Evolutionary conservation across 2,888 invertebrate species (phyloP).

Genomic region (Pilophorus perplexus): DNA sequence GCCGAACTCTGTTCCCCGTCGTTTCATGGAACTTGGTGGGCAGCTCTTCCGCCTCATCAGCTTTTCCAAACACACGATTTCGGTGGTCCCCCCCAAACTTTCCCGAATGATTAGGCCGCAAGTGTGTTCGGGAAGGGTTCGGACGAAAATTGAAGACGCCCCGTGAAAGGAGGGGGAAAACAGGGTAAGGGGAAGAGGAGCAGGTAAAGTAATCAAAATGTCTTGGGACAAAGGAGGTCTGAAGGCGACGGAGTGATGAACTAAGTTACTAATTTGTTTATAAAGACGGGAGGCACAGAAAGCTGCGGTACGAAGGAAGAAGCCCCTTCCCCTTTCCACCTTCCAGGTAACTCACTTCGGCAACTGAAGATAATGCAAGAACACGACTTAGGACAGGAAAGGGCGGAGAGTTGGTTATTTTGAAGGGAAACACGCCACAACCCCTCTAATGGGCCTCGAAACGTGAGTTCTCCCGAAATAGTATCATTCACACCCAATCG

Average conservation of each 20-base stretch:
- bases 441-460: too few relatives aligned
- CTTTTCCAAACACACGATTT: too few relatives aligned
- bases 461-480: too few relatives aligned
- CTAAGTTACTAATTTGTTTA: conserved; percentile 42
- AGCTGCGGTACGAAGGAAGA: conserved; percentile 12
- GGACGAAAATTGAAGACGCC: conserved; percentile 6
- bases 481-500: too few relatives aligned
- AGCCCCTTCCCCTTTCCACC: conserved; percentile 19
- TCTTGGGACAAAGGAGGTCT: conserved; percentile 39
- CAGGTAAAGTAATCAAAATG: conserved; percentile 42
- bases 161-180: not conserved
- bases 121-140: conserved; percentile 14
- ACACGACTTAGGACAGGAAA: conserved; percentile 1
- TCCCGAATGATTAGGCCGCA: conserved; percentile 37
- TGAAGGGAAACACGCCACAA: too few relatives aligned
- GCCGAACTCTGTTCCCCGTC: too few relatives aligned
- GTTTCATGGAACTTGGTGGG: too few relatives aligned
- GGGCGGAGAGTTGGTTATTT: not conserved
- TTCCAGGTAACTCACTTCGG: conserved; percentile 29
- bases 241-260: conserved; percentile 42
- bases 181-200: not conserved
- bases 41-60: too few relatives aligned
- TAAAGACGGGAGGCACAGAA: conserved; percentile 30
- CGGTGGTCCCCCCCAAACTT: conserved; percentile 12
- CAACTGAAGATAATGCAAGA: conserved; percentile 31